A percentile compares a stretch with the other conserved stretches of the same genome.
Conservation (phyloP, 2,113 vertebrate species). For the Dissostichus mawsoni region DNA sequence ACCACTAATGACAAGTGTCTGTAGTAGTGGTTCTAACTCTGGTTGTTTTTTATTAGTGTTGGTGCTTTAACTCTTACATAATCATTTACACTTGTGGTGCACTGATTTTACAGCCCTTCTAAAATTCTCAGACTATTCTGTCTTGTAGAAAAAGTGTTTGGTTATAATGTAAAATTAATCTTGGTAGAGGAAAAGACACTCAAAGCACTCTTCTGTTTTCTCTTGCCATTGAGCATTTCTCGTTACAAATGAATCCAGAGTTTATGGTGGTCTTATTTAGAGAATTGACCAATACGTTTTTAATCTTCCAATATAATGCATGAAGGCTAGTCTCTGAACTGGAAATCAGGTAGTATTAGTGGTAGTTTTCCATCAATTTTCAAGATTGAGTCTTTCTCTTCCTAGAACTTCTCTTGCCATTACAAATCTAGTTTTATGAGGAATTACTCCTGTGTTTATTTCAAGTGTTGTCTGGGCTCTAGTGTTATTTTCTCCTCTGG, state of each 20-base stretch:
- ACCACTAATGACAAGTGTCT: constrained; percentile 55
- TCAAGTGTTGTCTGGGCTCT: constrained; percentile 4
- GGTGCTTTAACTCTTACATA: constrained; percentile 33
- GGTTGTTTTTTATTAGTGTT: constrained; percentile 22
- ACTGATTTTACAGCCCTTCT: constrained; percentile 8
- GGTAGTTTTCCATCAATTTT: no score
- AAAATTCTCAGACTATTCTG: background rate
- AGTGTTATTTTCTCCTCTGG: background rate
- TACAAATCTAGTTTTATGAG: background rate
- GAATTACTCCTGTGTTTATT: background rate
- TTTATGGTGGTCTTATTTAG: background rate
- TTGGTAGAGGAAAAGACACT: background rate
- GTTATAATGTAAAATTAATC: background rate
- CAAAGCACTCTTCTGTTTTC: constrained; percentile 4
- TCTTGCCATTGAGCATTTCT: background rate
- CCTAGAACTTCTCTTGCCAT: no score
- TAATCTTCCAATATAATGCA: no score
- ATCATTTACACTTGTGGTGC: constrained; percentile 11
- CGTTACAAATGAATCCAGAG: background rate
- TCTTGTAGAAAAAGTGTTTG: background rate
- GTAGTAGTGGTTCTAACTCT: constrained; percentile 14
- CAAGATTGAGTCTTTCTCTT: no score
- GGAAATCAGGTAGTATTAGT: no score
- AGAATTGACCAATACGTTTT: background rate
- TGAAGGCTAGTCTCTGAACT: no score